Percentiles rank a stretch among this genome's conserved stretches.
phyloP scores from a whole-genome alignment of 2,797 vertebrate species.

The Dendrocincla tyrannina region DNA sequence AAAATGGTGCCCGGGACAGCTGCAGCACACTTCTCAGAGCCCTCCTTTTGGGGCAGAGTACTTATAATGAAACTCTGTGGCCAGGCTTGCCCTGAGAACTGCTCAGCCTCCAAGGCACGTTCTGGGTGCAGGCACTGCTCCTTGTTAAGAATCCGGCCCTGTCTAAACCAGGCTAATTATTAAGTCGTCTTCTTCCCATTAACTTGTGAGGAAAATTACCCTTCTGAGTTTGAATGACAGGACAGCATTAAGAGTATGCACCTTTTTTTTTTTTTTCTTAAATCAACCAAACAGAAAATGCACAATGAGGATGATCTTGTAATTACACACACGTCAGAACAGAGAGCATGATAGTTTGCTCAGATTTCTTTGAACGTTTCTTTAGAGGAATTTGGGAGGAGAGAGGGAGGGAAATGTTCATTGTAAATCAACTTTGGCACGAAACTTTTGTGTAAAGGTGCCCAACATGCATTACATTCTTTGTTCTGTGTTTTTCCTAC shows the following conservation, averaged over 20 bases:
- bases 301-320: slow-evolving; percentile 34
- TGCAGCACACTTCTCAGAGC: background rate
- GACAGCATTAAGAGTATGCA: background rate
- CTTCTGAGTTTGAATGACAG: slow-evolving; percentile 24
- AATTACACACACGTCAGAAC: slow-evolving; percentile 48
- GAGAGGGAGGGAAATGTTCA: slow-evolving; percentile 3
- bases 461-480: slow-evolving; percentile 66
- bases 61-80: accelerated
- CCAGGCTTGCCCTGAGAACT: background rate
- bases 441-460: slow-evolving; percentile 65
- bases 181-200: background rate
- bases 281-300: slow-evolving; percentile 37
- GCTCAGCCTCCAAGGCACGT: background rate
- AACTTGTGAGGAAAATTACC: slow-evolving; percentile 29
- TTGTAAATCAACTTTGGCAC: slow-evolving; percentile 53
- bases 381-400: slow-evolving; percentile 36
- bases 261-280: slow-evolving; percentile 10
- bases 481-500: slow-evolving; percentile 73
- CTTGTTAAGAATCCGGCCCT: background rate
- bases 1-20: background rate
- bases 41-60: background rate
- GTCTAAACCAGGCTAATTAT: background rate
- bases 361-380: background rate
- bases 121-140: background rate
- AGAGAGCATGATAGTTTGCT: background rate